Percentiles rank a stretch among this genome's conserved stretches.
Evolutionary conservation across 2,888 invertebrate species (phyloP).

Genomic region (Blastobasis adustella): DNA sequence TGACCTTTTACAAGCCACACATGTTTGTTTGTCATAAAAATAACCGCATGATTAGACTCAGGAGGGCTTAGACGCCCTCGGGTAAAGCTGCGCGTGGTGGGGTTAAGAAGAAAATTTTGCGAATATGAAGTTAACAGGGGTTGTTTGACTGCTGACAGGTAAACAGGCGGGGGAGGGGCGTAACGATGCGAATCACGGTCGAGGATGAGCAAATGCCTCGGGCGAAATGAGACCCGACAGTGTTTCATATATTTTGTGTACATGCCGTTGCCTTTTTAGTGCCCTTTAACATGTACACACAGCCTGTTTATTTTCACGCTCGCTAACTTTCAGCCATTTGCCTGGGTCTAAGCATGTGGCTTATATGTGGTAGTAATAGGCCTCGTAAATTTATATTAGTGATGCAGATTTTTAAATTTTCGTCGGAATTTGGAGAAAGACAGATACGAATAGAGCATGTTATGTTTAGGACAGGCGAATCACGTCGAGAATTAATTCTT

Average conservation of each 20-base stretch:
- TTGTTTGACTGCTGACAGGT: slow-evolving; percentile 8
- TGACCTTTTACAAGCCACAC: too few relatives aligned
- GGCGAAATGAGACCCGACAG: neutral
- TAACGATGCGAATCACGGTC: slow-evolving; percentile 1
- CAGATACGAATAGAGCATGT: too few relatives aligned
- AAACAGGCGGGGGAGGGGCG: slow-evolving; percentile 4
- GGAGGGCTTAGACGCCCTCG: neutral
- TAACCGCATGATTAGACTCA: neutral
- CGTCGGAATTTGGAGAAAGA: too few relatives aligned
- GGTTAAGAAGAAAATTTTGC: slow-evolving; percentile 11
- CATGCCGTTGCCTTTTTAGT: neutral
- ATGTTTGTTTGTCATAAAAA: neutral
- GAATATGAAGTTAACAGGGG: slow-evolving; percentile 11
- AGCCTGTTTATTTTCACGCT: too few relatives aligned
- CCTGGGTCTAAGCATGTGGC: too few relatives aligned
- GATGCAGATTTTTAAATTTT: too few relatives aligned
- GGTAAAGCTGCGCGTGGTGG: slow-evolving; percentile 3
- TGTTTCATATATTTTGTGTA: neutral
- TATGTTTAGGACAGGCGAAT: too few relatives aligned
- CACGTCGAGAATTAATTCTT: too few relatives aligned
- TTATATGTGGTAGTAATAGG: too few relatives aligned
- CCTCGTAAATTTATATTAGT: too few relatives aligned
- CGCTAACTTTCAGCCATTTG: too few relatives aligned
- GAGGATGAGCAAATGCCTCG: neutral
- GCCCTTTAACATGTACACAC: neutral